Evolutionary conservation across 2,113 vertebrate species (phyloP).

Genomic region (Chionis minor): DNA sequence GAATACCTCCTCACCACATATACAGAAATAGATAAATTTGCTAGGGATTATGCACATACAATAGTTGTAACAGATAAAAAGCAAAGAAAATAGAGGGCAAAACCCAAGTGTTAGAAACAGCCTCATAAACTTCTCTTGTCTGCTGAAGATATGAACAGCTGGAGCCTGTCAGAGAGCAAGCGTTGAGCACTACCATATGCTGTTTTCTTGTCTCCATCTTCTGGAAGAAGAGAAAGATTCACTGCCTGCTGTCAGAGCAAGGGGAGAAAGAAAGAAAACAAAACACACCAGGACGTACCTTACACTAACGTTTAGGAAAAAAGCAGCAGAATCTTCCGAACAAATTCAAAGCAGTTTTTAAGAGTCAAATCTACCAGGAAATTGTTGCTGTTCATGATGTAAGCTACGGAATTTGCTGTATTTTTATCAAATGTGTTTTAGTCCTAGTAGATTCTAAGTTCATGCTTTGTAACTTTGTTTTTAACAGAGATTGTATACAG

Average conservation of each 20-base stretch:
- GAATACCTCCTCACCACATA: not conserved
- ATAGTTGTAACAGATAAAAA: not conserved
- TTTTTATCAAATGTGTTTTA: not conserved
- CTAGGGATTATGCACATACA: not conserved
- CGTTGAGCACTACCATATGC: not conserved
- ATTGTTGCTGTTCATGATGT: not conserved
- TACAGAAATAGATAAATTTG: not conserved
- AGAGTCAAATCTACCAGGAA: not conserved
- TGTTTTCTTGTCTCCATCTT: conserved; percentile 60
- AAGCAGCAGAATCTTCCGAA: not conserved
- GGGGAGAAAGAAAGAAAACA: not conserved
- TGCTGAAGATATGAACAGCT: not conserved
- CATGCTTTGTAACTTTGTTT: not conserved
- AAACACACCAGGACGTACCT: not conserved
- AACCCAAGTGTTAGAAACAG: not conserved
- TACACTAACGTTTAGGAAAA: not conserved
- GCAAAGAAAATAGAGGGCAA: not conserved
- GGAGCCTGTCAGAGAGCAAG: not conserved
- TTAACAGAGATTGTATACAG: not conserved
- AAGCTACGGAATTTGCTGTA: not conserved
- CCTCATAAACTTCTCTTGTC: not conserved
- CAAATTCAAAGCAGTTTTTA: not conserved
- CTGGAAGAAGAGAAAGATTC: conserved; percentile 21
- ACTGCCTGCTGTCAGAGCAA: not conserved
- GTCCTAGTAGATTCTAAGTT: not conserved